A percentile compares a stretch with the other conserved stretches of the same genome.
Conservation (phyloP, 2,797 vertebrate genomes). For the Neoniphon sammara region DNA sequence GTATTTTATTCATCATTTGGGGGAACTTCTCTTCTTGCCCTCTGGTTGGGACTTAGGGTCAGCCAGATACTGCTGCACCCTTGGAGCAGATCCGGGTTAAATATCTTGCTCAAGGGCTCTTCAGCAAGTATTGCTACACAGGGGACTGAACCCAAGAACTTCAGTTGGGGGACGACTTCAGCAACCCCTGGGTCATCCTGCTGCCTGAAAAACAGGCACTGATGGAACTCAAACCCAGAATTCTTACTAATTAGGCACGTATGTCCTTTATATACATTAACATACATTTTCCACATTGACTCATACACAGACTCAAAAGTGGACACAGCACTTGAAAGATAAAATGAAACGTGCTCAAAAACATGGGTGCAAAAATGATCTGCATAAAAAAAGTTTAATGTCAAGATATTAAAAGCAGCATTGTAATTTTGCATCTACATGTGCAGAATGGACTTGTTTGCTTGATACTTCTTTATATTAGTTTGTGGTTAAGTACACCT, state of each 20-base stretch:
- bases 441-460: conserved; percentile 2
- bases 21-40: not conserved
- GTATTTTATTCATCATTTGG: not conserved
- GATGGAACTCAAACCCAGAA: too few species aligned
- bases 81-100: not conserved
- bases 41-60: not conserved
- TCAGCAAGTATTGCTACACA: conserved; percentile 6
- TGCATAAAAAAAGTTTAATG: not conserved
- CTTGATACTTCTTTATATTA: not conserved
- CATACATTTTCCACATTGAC: too few species aligned
- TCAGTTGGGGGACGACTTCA: too few species aligned
- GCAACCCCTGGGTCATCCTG: too few species aligned
- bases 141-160: not conserved
- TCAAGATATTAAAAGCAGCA: not conserved
- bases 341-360: not conserved
- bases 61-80: not conserved
- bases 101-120: not conserved
- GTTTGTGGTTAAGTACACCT: not conserved
- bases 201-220: too few species aligned
- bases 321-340: too few species aligned
- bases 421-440: not conserved
- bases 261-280: too few species aligned
- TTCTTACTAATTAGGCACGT: too few species aligned
- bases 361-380: not conserved
- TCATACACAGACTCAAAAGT: too few species aligned